Conservation (phyloP, 2,113 vertebrate genomes). For the Ciconia boyciana region DNA sequence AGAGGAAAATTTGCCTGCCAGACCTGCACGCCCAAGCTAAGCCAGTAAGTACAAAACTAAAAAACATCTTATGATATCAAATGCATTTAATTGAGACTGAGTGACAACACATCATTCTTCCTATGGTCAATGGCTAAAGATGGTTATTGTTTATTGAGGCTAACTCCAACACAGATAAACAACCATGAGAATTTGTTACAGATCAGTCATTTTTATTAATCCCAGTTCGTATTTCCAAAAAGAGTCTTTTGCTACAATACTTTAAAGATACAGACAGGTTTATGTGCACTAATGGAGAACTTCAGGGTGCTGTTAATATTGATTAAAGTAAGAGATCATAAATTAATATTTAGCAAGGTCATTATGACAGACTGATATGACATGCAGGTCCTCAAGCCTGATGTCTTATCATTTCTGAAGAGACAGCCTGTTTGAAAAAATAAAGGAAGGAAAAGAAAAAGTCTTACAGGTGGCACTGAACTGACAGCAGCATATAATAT, state of each 20-base stretch:
- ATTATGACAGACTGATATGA: conserved; percentile 65
- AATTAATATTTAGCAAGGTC: conserved; percentile 73
- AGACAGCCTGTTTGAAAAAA: conserved; percentile 58
- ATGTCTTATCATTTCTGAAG: conserved; percentile 59
- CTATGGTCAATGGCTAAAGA: conserved; percentile 27
- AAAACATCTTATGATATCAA: conserved; percentile 9
- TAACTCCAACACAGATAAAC: conserved; percentile 25
- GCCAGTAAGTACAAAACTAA: conserved; percentile 20
- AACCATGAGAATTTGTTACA: background rate
- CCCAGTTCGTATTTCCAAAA: background rate
- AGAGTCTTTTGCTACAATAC: background rate
- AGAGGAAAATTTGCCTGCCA: conserved; percentile 63
- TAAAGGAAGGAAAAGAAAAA: conserved; percentile 27
- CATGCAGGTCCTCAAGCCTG: conserved; percentile 60
- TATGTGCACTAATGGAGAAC: conserved; percentile 32
- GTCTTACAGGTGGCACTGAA: conserved; percentile 71
- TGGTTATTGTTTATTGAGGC: conserved; percentile 17
- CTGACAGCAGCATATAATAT: conserved; percentile 66
- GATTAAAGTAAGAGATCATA: conserved; percentile 63
- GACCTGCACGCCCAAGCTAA: conserved; percentile 24
- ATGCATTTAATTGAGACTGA: background rate
- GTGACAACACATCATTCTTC: background rate
- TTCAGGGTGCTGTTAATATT: conserved; percentile 62
- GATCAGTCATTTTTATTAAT: conserved; percentile 40
- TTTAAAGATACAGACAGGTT: conserved; percentile 23